Percentiles rank a stretch among this genome's conserved stretches.
Evolutionary conservation across 2,113 vertebrate species (phyloP).

Genomic region (Glareola pratincola): DNA sequence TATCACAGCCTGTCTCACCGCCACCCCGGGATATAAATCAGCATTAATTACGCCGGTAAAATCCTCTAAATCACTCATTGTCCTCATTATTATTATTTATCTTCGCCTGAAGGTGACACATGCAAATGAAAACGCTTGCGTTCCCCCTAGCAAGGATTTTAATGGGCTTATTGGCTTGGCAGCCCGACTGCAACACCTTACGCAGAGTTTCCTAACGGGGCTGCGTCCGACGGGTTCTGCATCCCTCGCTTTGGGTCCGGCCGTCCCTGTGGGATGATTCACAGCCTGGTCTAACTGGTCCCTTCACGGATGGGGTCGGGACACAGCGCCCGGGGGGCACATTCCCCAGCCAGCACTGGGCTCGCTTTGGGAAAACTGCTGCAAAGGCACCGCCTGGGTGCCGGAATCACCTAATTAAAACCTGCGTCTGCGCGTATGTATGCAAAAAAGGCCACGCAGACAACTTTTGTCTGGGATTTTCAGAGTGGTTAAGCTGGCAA

Average conservation of each 20-base stretch:
- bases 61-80: constrained; percentile 29
- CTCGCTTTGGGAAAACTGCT: background rate
- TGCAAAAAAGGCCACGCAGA: background rate
- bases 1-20: background rate
- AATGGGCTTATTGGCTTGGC: background rate
- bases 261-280: background rate
- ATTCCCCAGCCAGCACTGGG: accelerated
- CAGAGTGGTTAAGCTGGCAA: background rate
- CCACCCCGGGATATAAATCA: constrained; percentile 8
- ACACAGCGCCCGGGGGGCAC: accelerated
- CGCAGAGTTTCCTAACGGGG: background rate
- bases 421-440: background rate
- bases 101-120: background rate
- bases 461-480: background rate
- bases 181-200: background rate
- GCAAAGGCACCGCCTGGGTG: background rate
- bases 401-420: background rate
- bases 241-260: background rate
- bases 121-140: background rate
- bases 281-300: background rate
- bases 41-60: constrained; percentile 20
- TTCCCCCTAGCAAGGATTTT: background rate
- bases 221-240: background rate
- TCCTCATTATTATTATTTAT: constrained; percentile 50
- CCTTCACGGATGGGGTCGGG: background rate